These are phyloP conservation scores for Virgularia gustaviana DNA, from an alignment of 92 coral and sea anemone genomes.

Conservation along the genomic window DNA sequence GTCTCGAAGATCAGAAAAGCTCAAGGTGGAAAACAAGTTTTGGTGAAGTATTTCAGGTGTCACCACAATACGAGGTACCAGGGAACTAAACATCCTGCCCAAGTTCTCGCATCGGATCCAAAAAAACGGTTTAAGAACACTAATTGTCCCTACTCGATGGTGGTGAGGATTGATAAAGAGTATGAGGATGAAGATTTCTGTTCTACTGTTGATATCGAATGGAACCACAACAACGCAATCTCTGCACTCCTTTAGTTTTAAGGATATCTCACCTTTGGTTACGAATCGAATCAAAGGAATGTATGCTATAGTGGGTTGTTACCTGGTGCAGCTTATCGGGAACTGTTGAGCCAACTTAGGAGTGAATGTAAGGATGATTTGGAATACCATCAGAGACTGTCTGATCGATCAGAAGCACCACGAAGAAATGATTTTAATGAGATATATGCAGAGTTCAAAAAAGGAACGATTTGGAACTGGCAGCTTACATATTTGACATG, in stretches of 20 bases:
- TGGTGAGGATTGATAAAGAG: background rate
- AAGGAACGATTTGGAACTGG: conserved; percentile 25
- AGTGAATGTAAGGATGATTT: conserved; percentile 13
- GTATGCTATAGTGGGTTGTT: conserved; percentile 23
- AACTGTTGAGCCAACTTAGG: conserved; percentile 9
- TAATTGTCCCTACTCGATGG: conserved; percentile 3
- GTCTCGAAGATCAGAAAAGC: background rate
- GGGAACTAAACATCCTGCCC: background rate
- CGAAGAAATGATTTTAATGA: conserved; percentile 26
- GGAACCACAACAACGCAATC: conserved; percentile 11
- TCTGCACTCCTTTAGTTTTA: conserved; percentile 16
- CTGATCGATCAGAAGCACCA: conserved; percentile 24
- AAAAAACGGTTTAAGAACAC: conserved; percentile 17
- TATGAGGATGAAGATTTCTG: background rate
- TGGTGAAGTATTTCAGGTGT: conserved; percentile 12
- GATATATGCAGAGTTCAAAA: conserved; percentile 11
- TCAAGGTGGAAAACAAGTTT: background rate
- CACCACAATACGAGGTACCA: conserved; percentile 18
- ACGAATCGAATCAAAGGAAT: background rate
- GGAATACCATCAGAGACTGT: conserved; percentile 23
- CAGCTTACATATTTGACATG: conserved; percentile 19
- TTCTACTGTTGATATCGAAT: conserved; percentile 14
- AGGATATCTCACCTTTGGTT: conserved; percentile 3
- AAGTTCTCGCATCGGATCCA: conserved; percentile 2
- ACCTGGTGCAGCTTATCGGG: conserved; percentile 24